Percentiles rank a stretch among this genome's conserved stretches.
Evolutionary conservation across 2,888 invertebrate species (phyloP).

Genomic region (Autographa pulchrina): DNA sequence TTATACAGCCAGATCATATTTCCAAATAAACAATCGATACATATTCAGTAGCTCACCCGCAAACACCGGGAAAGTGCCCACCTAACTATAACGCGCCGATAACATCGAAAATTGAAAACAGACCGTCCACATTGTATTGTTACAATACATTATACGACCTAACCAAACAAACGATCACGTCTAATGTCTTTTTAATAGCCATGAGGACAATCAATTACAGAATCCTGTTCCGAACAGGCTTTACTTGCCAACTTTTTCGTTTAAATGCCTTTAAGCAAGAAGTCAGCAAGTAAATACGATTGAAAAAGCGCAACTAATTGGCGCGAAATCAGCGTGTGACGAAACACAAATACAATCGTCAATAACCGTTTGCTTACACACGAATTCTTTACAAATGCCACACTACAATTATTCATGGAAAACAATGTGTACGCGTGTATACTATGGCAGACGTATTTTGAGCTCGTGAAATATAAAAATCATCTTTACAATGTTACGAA

Average conservation of each 20-base stretch:
- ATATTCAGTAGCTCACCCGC: constrained; percentile 56
- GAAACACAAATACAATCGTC: constrained; percentile 56
- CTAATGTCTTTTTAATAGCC: constrained; percentile 73
- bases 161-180: constrained; percentile 57
- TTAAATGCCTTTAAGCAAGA: constrained; percentile 40
- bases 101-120: constrained; percentile 64
- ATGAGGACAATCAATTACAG: constrained; percentile 67
- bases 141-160: constrained; percentile 35
- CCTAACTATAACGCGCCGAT: constrained; percentile 44
- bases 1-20: constrained; percentile 48
- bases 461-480: constrained; percentile 43
- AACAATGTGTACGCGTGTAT: constrained; percentile 41
- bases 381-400: constrained; percentile 47
- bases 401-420: constrained; percentile 52
- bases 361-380: constrained; percentile 44
- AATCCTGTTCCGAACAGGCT: constrained; percentile 53
- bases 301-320: constrained; percentile 64
- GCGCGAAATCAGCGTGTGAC: constrained; percentile 60
- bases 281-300: constrained; percentile 37
- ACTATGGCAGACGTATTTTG: constrained; percentile 6
- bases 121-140: constrained; percentile 45
- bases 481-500: constrained; percentile 50
- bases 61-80: constrained; percentile 60
- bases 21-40: constrained; percentile 57
- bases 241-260: constrained; percentile 60